Conservation (phyloP, 2,888 invertebrate genomes). For the Agrilus mali region DNA sequence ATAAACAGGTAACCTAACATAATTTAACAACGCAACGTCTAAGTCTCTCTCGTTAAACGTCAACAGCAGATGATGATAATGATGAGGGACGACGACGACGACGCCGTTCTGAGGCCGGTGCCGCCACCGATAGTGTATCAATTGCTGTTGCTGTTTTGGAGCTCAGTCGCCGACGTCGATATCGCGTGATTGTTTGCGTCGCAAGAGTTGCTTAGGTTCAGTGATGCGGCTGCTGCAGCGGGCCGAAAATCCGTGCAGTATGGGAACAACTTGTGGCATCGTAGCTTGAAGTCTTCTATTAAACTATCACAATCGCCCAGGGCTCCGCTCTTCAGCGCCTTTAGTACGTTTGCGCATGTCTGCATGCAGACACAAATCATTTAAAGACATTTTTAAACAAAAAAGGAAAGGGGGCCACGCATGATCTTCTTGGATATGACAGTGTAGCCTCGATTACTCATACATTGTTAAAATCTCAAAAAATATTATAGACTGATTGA, state of each 20-base stretch:
- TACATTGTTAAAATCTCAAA: too few species aligned
- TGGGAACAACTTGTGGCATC: slow-evolving; percentile 65
- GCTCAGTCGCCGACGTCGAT: slow-evolving; percentile 12
- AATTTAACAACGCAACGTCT: slow-evolving; percentile 13
- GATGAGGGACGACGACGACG: slow-evolving; percentile 7
- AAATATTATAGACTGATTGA: too few species aligned
- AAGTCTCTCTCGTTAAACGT: slow-evolving; percentile 13
- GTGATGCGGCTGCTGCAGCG: slow-evolving; percentile 21
- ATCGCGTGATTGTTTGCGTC: slow-evolving; percentile 20
- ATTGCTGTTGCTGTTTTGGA: slow-evolving; percentile 24
- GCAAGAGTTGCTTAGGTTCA: slow-evolving; percentile 15
- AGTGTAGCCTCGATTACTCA: too few species aligned
- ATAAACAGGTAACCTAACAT: slow-evolving; percentile 13
- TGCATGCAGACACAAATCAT: slow-evolving; percentile 28
- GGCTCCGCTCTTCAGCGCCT: slow-evolving; percentile 63
- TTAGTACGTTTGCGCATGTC: slow-evolving; percentile 70
- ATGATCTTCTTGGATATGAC: too few species aligned
- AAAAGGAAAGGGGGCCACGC: too few species aligned
- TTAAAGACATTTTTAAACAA: background rate
- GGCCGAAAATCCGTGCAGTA: slow-evolving; percentile 63
- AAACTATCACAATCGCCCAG: slow-evolving; percentile 63
- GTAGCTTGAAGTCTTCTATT: slow-evolving; percentile 54
- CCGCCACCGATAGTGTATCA: slow-evolving; percentile 14
- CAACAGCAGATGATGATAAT: slow-evolving; percentile 7
- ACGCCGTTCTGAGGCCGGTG: background rate